Evolutionary conservation across 2,113 vertebrate genomes (phyloP).

Genomic region (Mohoua ochrocephala): DNA sequence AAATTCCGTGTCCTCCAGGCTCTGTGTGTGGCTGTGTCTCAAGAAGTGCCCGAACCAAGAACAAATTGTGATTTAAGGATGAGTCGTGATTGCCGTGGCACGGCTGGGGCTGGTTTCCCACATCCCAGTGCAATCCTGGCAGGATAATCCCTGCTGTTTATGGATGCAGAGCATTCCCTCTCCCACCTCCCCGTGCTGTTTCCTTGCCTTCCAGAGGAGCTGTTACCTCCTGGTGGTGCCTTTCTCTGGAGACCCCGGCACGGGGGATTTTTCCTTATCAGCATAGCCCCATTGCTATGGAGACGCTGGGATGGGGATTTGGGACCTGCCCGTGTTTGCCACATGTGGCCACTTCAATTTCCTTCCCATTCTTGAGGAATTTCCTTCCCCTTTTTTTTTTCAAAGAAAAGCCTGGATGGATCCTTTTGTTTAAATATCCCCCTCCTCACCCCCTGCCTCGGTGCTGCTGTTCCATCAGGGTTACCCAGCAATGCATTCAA

Average conservation of each 20-base stretch:
- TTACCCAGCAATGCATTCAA: background rate
- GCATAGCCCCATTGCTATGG: constrained; percentile 64
- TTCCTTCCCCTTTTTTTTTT: background rate
- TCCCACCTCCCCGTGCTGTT: background rate
- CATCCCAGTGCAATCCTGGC: background rate
- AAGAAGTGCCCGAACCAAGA: background rate
- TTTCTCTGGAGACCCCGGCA: constrained; percentile 37
- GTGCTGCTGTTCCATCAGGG: background rate
- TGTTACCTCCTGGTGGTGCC: background rate
- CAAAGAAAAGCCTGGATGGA: background rate
- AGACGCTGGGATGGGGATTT: constrained; percentile 48
- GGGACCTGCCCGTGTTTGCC: constrained; percentile 9
- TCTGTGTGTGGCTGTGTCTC: background rate
- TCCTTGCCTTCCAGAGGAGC: background rate
- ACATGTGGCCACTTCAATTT: constrained; percentile 4
- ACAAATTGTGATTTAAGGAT: background rate
- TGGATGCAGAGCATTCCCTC: background rate
- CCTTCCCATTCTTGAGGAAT: constrained; percentile 4
- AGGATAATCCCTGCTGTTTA: background rate
- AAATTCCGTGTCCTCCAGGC: background rate
- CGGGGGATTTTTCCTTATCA: constrained; percentile 49
- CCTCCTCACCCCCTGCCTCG: background rate
- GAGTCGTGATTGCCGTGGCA: background rate
- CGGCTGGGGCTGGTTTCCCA: background rate
- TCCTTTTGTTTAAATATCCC: background rate